Base-by-base conservation (phyloP, 23 tunicate species). In the Halocynthia roretzi region DNA sequence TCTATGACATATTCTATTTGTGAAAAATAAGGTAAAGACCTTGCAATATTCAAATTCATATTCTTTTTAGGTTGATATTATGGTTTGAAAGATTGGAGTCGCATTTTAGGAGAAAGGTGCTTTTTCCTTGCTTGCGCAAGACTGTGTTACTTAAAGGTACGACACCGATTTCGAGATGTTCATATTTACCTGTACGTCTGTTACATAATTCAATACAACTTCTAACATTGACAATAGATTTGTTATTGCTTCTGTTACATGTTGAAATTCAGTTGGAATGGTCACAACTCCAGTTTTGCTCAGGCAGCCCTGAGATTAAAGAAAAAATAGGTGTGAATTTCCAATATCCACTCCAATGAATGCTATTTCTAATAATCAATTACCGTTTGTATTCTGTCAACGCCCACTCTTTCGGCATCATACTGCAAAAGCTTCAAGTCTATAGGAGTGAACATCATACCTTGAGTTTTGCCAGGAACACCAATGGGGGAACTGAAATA, bases 391-490 rank as follows among this genome's bases (percentile, higher is more conserved):
- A 92, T 79, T 55, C 77, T 57, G 53, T 92, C 98, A 20, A 92
- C 78, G 0, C 85, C 98, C 50, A 92, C 98, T 57, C 98, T 71
- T 75, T 92, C 98, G 6, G 98, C 82, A 56, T 74, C 71, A 56
- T 92, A 92, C 22, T 86, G 89, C 10, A 82, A 84, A 53, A 92
- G 56, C 49, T 64, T 76, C 10, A 76, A 77, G 18, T 82, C 76
- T 72, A 92, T 83, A 7, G 93, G 98, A 15, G 88, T 71, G 86
- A 86, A 92, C 87, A 92, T 86, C 88, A 86, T 86, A 0, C 98
- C 98, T 74, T 86, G 87, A 5, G 93, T 86, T 70, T 86, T 83
- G 7, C 82, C 92, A 51, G 98, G 98, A 6, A 86, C 98, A 51
- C 98, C 98, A 68, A 92, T 86, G 14, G 93, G 51, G 18, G 84